Conservation (phyloP, 2,888 invertebrate genomes). For the Drosophila ochracea region DNA sequence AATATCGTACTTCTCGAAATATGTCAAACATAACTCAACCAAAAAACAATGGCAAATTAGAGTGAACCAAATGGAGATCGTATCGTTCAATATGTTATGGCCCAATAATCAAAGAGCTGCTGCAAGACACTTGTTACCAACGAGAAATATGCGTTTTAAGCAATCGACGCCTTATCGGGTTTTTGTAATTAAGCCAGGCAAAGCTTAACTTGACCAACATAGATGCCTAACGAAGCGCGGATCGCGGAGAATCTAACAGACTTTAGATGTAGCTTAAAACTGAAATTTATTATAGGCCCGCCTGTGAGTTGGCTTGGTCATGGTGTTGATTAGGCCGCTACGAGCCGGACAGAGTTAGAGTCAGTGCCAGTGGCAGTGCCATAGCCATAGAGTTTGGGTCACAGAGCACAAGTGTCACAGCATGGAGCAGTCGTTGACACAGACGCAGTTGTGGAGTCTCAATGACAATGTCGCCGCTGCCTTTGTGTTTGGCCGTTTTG, state of each 20-base stretch:
- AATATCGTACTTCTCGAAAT: not conserved
- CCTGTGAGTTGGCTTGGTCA: slow-evolving; percentile 58
- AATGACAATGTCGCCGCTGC: slow-evolving; percentile 34
- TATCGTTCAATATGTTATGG: slow-evolving; percentile 33
- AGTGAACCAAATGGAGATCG: slow-evolving; percentile 38
- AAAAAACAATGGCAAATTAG: slow-evolving; percentile 64
- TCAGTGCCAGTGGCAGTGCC: slow-evolving; percentile 6
- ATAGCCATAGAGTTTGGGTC: slow-evolving; percentile 30
- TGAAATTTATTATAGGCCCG: slow-evolving; percentile 73
- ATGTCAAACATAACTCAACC: not conserved
- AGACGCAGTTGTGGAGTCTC: slow-evolving; percentile 24
- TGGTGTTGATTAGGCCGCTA: slow-evolving; percentile 70
- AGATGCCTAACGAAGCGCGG: slow-evolving; percentile 49
- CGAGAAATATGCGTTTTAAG: slow-evolving; percentile 48
- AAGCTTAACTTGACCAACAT: slow-evolving; percentile 12
- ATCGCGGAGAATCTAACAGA: slow-evolving; percentile 6
- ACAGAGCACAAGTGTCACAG: slow-evolving; percentile 76
- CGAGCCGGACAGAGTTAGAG: slow-evolving; percentile 5
- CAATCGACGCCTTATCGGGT: slow-evolving; percentile 67
- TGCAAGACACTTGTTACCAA: slow-evolving; percentile 62
- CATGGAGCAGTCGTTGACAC: slow-evolving; percentile 58
- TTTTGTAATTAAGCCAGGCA: slow-evolving; percentile 67
- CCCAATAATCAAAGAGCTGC: slow-evolving; percentile 49
- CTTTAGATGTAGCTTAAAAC: slow-evolving; percentile 71
- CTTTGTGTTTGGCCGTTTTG: slow-evolving; percentile 71